phyloP scores from a whole-genome alignment of 2,888 invertebrate genomes.

The Antheraea assamensis region DNA sequence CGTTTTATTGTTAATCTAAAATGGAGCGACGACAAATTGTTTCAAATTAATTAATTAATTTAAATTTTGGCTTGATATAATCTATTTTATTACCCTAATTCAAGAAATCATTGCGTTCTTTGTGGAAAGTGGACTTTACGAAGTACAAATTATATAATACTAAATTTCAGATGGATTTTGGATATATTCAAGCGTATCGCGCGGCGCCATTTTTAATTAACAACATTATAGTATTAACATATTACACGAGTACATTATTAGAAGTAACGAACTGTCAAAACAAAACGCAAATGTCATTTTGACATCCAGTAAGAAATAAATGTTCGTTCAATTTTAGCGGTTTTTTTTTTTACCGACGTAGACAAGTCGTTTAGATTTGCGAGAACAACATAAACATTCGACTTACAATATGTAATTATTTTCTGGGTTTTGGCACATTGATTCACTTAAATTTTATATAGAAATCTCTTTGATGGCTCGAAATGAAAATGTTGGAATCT shows the following conservation, averaged over 20 bases:
- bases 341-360: slow-evolving; percentile 6
- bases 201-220: background rate
- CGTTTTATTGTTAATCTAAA: background rate
- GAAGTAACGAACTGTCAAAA: background rate
- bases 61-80: background rate
- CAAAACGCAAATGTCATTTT: background rate
- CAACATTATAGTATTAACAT: background rate
- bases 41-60: background rate
- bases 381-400: slow-evolving; percentile 2
- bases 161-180: background rate
- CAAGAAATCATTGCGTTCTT: background rate
- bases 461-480: slow-evolving; percentile 14
- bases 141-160: background rate
- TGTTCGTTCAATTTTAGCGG: background rate
- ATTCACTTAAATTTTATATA: slow-evolving; percentile 29
- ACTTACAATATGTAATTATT: background rate
- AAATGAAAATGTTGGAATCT: background rate
- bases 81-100: too few relatives aligned
- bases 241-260: background rate
- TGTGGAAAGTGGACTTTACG: background rate
- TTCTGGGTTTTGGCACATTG: slow-evolving; percentile 46
- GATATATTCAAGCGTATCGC: background rate
- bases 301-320: background rate
- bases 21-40: background rate
- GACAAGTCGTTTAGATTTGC: slow-evolving; percentile 15